A percentile compares a stretch with the other conserved stretches of the same genome.
Conservation (phyloP, 2,113 vertebrate genomes). For the Notiomystis cincta region DNA sequence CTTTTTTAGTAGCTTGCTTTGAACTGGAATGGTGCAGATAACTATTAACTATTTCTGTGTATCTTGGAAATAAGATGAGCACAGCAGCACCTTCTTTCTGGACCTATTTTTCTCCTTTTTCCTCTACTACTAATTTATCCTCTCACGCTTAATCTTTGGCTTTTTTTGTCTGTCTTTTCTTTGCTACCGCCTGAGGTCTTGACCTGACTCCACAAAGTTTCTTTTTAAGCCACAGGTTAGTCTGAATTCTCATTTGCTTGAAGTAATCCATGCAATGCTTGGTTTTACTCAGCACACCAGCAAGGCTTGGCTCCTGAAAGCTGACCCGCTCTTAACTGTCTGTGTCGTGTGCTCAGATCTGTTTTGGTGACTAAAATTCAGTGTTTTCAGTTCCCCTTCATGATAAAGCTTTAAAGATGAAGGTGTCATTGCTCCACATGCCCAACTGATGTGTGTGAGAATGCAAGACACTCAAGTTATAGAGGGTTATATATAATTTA, state of each 20-base stretch:
- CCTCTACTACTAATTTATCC: slow-evolving; percentile 48
- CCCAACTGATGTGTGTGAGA: neutral
- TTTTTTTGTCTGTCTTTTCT: slow-evolving; percentile 49
- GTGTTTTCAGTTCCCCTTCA: neutral
- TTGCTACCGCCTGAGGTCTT: slow-evolving; percentile 67
- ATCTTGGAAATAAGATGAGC: neutral
- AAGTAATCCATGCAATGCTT: slow-evolving; percentile 31
- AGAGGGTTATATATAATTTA: neutral
- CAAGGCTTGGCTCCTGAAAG: slow-evolving; percentile 23
- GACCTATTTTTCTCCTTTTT: slow-evolving; percentile 14
- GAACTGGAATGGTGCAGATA: neutral
- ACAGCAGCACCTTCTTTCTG: neutral
- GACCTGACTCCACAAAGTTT: slow-evolving; percentile 65
- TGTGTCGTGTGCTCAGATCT: slow-evolving; percentile 8
- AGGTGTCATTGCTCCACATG: neutral
- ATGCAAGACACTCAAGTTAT: neutral
- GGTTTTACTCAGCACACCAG: neutral
- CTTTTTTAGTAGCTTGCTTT: slow-evolving; percentile 11
- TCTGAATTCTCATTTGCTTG: slow-evolving; percentile 47
- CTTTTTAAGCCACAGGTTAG: slow-evolving; percentile 72
- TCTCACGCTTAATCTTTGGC: slow-evolving; percentile 58
- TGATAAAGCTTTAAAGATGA: neutral
- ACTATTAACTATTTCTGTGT: neutral
- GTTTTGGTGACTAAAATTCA: neutral
- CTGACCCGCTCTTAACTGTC: neutral